Percentiles rank a stretch among this genome's conserved stretches.
phyloP scores from a whole-genome alignment of 2,113 vertebrate species.

The Cebus imitator region DNA sequence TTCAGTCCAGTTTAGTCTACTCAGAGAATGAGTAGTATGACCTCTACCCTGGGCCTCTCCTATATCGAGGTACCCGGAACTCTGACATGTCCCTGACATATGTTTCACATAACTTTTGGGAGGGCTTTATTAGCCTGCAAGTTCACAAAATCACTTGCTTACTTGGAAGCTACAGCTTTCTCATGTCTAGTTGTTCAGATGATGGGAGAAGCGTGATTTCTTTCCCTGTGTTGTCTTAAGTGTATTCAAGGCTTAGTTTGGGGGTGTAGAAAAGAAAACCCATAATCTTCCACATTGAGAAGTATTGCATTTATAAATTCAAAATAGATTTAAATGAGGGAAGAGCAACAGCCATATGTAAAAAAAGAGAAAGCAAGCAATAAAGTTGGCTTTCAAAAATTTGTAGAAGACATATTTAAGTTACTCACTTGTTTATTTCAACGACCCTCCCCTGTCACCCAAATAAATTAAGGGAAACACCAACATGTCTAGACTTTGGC shows the following conservation, averaged over 20 bases:
- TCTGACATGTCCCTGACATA: background rate
- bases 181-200: background rate
- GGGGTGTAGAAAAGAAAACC: background rate
- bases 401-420: background rate
- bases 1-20: background rate
- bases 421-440: background rate
- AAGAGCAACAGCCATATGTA: background rate
- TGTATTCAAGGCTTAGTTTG: background rate
- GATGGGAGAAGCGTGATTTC: background rate
- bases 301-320: background rate
- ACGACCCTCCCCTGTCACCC: background rate
- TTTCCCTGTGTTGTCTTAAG: background rate
- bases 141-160: background rate
- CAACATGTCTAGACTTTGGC: background rate
- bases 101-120: background rate
- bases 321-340: background rate
- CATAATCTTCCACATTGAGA: background rate
- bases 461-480: background rate
- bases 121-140: background rate
- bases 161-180: background rate
- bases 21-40: background rate
- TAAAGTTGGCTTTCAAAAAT: background rate
- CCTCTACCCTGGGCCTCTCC: too few relatives aligned
- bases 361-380: background rate
- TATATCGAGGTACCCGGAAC: background rate